Evolutionary conservation across 2,113 vertebrate genomes (phyloP).

Genomic region (Colistium nudipinnis): DNA sequence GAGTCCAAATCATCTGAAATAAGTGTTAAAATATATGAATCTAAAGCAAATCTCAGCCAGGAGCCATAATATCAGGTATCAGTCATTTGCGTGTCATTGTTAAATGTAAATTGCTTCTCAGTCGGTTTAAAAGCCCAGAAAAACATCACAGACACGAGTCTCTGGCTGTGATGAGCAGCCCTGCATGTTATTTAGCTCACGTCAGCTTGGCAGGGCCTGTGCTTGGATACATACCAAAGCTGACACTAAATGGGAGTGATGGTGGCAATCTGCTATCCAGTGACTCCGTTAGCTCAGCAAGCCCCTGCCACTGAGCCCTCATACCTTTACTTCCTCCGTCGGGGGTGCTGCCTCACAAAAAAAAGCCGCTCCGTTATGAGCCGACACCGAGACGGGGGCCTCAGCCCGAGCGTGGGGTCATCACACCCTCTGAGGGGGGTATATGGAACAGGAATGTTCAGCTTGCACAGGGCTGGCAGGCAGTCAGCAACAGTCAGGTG

Average conservation of each 20-base stretch:
- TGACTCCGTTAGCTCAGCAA: slow-evolving; percentile 49
- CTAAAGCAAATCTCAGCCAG: background rate
- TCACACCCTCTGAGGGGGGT: slow-evolving; percentile 25
- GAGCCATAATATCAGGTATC: background rate
- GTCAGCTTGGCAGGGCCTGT: slow-evolving; percentile 54
- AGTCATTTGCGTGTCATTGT: background rate
- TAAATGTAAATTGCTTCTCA: background rate
- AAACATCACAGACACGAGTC: background rate
- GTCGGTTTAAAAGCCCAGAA: background rate
- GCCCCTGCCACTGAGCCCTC: slow-evolving; percentile 54
- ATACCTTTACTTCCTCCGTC: slow-evolving; percentile 52
- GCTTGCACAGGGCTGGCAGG: slow-evolving; percentile 37
- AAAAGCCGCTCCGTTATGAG: slow-evolving; percentile 54
- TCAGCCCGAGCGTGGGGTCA: slow-evolving; percentile 38
- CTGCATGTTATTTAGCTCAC: slow-evolving; percentile 47
- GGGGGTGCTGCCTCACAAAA: slow-evolving; percentile 29
- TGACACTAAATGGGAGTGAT: slow-evolving; percentile 61
- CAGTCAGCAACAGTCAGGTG: slow-evolving; percentile 35
- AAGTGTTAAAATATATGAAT: background rate
- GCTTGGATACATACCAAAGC: slow-evolving; percentile 50
- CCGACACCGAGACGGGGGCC: slow-evolving; percentile 52
- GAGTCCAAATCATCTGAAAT: background rate
- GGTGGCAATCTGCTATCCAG: slow-evolving; percentile 50
- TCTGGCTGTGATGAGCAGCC: slow-evolving; percentile 5
- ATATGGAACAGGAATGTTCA: slow-evolving; percentile 7